Percentiles rank a stretch among this genome's conserved stretches.
Conservation (phyloP, 2,888 invertebrate genomes). For the Neocrepidodera transversa region DNA sequence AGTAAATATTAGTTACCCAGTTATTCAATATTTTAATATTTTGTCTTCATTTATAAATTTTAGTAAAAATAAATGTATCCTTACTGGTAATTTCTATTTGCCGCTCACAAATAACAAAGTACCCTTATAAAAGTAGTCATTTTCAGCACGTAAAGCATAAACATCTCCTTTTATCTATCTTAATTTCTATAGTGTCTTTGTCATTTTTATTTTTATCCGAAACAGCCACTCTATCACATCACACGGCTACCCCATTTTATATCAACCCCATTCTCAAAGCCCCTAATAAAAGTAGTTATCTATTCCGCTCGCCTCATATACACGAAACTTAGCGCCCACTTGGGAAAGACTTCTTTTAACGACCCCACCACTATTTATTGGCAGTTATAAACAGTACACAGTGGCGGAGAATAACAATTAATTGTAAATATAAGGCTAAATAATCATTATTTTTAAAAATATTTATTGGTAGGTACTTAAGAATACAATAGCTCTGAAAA, state of each 20-base stretch:
- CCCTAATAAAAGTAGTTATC: constrained; percentile 41
- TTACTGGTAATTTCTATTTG: no score
- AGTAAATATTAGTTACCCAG: no score
- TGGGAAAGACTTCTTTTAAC: constrained; percentile 51
- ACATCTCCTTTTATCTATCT: background rate
- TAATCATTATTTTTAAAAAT: no score
- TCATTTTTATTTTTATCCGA: constrained; percentile 11
- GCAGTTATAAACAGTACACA: constrained; percentile 43
- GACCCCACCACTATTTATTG: constrained; percentile 48
- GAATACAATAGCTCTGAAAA: no score
- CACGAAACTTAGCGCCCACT: constrained; percentile 48
- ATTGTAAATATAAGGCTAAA: no score
- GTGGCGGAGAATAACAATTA: background rate
- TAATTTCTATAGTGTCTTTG: background rate
- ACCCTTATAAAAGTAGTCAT: no score
- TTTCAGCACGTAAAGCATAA: constrained; percentile 1
- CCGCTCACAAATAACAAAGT: background rate
- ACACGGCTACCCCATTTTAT: constrained; percentile 5
- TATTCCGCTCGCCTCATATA: constrained; percentile 43
- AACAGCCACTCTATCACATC: constrained; percentile 8
- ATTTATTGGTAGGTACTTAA: no score
- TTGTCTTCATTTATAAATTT: no score
- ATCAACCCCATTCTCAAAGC: constrained; percentile 25
- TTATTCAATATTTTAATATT: no score
- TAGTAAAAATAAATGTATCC: no score